These are phyloP conservation scores for Henicopernis longicauda DNA, from an alignment of 2,113 vertebrate genomes.

Conservation along the genomic window DNA sequence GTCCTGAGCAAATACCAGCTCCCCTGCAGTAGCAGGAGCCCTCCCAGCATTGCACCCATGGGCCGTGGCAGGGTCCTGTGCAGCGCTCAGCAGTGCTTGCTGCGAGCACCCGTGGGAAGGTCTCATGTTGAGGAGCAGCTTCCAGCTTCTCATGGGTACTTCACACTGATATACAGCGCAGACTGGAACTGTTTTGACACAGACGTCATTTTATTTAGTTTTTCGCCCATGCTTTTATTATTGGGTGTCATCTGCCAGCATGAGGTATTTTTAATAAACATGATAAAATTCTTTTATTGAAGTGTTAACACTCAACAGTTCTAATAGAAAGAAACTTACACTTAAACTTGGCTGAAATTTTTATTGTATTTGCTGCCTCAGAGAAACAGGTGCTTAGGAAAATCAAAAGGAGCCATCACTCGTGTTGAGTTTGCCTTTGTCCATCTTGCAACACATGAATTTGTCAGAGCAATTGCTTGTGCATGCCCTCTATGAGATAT, in stretches of 20 bases:
- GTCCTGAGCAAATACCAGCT: background rate
- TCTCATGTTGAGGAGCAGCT: background rate
- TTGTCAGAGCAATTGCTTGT: background rate
- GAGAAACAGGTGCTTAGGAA: background rate
- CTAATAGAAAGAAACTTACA: background rate
- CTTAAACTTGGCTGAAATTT: background rate
- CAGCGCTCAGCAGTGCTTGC: background rate
- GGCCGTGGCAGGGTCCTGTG: background rate
- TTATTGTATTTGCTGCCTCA: background rate
- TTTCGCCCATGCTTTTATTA: background rate
- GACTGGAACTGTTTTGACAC: background rate
- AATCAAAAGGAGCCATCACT: background rate
- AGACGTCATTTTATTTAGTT: background rate
- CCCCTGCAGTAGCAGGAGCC: background rate
- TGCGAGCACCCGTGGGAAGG: background rate
- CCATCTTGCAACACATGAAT: background rate
- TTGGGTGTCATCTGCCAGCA: background rate
- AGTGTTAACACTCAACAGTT: background rate
- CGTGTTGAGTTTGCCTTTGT: background rate
- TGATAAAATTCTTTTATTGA: background rate
- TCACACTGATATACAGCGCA: background rate
- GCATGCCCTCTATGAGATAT: fast-evolving
- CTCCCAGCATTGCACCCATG: too few species aligned
- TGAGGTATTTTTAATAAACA: background rate
- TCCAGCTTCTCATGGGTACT: background rate